phyloP scores from a whole-genome alignment of 2,797 vertebrate species.

The Nyctibius grandis region DNA sequence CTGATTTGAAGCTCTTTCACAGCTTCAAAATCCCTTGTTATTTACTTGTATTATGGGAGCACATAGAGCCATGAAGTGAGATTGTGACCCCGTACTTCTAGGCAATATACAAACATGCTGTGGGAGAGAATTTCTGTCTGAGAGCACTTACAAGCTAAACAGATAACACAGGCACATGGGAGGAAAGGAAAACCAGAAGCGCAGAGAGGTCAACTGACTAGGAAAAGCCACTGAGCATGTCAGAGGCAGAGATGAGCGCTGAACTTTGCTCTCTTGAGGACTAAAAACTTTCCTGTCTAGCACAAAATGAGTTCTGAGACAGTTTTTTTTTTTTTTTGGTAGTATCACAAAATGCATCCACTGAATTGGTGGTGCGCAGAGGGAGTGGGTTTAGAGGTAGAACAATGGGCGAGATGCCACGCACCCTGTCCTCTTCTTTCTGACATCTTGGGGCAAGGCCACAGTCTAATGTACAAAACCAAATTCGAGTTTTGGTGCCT shows the following conservation, averaged over 20 bases:
- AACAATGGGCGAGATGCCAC: background rate
- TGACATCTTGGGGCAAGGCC: background rate
- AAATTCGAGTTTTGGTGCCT: background rate
- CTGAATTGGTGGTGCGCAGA: background rate
- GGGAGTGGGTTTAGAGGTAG: background rate
- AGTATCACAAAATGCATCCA: background rate
- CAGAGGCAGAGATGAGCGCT: conserved; percentile 16
- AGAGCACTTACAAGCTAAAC: background rate
- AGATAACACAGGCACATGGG: background rate
- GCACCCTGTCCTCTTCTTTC: background rate
- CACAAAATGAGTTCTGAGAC: background rate
- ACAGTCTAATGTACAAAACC: background rate
- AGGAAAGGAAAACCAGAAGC: conserved; percentile 17
- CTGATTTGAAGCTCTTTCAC: background rate
- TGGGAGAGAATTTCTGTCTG: background rate
- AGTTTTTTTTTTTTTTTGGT: background rate
- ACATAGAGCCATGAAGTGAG: background rate
- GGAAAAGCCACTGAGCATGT: background rate
- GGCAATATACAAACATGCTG: background rate
- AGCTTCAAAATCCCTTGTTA: background rate
- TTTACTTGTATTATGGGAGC: background rate
- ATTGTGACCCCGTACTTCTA: conserved; percentile 5
- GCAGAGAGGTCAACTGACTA: background rate
- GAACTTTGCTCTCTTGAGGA: background rate
- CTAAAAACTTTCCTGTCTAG: background rate